Evolutionary conservation across 2,797 vertebrate species (phyloP), one percentile per base, ranked within the genome.

Genomic region (Serranus cabrilla): DNA sequence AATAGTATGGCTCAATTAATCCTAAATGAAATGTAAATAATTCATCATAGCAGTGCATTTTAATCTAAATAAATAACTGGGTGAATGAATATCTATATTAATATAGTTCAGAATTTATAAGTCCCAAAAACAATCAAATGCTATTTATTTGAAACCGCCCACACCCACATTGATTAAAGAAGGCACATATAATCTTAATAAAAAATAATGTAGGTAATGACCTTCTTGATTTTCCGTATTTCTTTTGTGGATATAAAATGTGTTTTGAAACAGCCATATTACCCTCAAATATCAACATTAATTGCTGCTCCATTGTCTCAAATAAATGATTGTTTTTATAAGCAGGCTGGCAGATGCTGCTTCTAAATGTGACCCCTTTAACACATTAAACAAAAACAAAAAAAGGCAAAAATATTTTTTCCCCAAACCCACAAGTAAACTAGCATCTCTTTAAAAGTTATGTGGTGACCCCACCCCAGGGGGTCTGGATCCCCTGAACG

Each of bases 1-100:
- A 74, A 55, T 57, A 43, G 46, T 40, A 27, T 54, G 1, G 49
- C 75, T 87, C 17, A 81, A 47, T 71, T 83, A 71, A 64, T 70
- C 39, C 7, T 23, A 74, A 27, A 27, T 27, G 63, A 66, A 78
- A 71, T 75, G 34, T 9, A 68, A 82, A 62, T 71, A 56, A 68
- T 67, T 68, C 3, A 55, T 56, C 6, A 31, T 3, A 16, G 34
- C 52, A 42, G 49, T 65, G 18, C 56, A 47, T 70, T 86, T 74
- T 34, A 77, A 71, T 75, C 18, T 1, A 20, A 56, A 56, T 74
- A 66, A 81, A 76, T 37, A 58, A 9, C 11, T 3, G 27, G 1
- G 16, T 2, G 40, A 11, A 16, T 10, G 6, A 25, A 49, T 64
- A 62, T 51, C 20, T 0, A 10, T 16, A 27, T 11, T 14, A 61